Evolutionary conservation across 2,797 vertebrate genomes (phyloP).

Genomic region (Melanotaenia parkinsoni): DNA sequence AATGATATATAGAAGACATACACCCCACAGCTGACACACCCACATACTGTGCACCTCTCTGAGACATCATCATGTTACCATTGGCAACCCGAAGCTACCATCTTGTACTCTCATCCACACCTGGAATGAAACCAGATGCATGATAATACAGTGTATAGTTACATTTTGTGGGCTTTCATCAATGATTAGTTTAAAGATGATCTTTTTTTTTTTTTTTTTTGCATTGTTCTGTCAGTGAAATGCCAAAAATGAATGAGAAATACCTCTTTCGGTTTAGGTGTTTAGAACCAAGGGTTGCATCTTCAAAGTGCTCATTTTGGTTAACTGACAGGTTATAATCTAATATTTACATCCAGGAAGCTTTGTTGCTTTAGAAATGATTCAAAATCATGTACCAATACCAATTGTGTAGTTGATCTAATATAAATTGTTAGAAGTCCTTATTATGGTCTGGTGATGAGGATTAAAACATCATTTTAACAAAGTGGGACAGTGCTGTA

Average conservation of each 20-base stretch:
- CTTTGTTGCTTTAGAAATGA: not conserved
- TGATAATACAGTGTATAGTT: slow-evolving; percentile 5
- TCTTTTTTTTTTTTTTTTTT: not conserved
- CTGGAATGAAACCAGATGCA: slow-evolving; percentile 27
- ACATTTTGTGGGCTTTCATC: not conserved
- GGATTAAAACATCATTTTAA: not conserved
- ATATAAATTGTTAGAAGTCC: not conserved
- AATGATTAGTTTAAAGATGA: not conserved
- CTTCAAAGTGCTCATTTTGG: not conserved
- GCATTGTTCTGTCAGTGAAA: not conserved
- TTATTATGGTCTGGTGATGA: not conserved
- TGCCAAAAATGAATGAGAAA: not conserved
- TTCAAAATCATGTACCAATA: not conserved
- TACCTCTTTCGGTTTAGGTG: not conserved
- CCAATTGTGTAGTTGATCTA: no score
- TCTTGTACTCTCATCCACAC: slow-evolving; percentile 64
- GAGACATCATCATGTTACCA: slow-evolving; percentile 72
- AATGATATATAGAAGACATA: slow-evolving; percentile 22
- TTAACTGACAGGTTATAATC: not conserved
- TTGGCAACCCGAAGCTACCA: slow-evolving; percentile 74
- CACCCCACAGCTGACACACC: slow-evolving; percentile 46
- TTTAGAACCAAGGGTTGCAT: not conserved
- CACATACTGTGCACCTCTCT: slow-evolving; percentile 55
- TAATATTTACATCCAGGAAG: slow-evolving; percentile 2
- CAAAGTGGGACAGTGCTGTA: not conserved